Conservation (phyloP, 2,113 vertebrate genomes). For the Carassius auratus region DNA sequence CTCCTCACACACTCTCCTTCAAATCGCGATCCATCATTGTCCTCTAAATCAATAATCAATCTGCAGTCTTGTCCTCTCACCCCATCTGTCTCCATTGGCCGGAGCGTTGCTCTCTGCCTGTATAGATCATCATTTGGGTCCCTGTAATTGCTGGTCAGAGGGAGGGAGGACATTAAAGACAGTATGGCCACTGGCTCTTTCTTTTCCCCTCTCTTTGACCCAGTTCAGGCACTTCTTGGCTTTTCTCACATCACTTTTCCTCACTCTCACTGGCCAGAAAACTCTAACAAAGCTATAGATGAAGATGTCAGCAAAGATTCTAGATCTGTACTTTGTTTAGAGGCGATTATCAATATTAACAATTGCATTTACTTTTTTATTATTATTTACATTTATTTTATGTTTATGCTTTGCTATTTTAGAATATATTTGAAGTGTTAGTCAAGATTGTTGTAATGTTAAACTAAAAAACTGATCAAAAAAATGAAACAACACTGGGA, state of each 20-base stretch:
- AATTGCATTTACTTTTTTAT: background rate
- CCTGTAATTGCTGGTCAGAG: constrained; percentile 81
- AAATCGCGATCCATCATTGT: constrained; percentile 80
- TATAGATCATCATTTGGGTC: constrained; percentile 83
- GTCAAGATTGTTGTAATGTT: background rate
- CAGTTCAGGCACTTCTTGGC: constrained; percentile 60
- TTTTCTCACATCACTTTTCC: constrained; percentile 48
- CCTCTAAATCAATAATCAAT: constrained; percentile 85
- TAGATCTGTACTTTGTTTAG: background rate
- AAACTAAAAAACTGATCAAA: background rate
- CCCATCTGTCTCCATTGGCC: constrained; percentile 80
- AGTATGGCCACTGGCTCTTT: constrained; percentile 60
- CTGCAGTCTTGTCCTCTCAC: constrained; percentile 70
- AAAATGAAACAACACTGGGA: background rate
- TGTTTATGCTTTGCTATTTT: background rate
- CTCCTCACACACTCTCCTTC: constrained; percentile 62
- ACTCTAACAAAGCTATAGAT: constrained; percentile 59
- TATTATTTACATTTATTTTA: background rate
- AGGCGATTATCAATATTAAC: background rate
- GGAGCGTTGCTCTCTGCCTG: constrained; percentile 68
- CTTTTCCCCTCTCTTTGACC: constrained; percentile 66
- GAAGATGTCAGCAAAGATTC: constrained; percentile 47
- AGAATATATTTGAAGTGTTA: background rate
- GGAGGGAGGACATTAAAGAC: constrained; percentile 73
- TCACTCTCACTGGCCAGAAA: constrained; percentile 50